Conservation (phyloP, 2,888 invertebrate genomes). For the Pristionchus arcanus region DNA sequence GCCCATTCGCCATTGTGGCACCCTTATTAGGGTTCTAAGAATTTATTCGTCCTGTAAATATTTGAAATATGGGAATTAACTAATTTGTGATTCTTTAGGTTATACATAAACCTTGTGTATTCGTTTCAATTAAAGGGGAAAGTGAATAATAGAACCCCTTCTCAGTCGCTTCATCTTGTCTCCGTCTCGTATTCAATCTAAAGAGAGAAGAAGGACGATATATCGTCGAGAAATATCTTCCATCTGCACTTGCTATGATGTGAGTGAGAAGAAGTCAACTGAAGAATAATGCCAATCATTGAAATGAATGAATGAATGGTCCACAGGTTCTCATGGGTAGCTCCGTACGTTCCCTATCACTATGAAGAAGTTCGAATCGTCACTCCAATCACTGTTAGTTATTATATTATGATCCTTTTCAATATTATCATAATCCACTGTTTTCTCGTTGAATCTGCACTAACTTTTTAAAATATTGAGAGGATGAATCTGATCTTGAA, state of each 20-base stretch:
- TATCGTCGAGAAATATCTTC: slow-evolving; percentile 75
- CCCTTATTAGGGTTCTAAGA: too few species aligned
- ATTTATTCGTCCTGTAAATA: too few species aligned
- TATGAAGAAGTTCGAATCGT: slow-evolving; percentile 79
- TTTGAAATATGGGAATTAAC: too few species aligned
- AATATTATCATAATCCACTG: too few species aligned
- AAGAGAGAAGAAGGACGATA: slow-evolving; percentile 76
- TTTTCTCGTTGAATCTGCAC: too few species aligned
- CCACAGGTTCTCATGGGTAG: slow-evolving; percentile 69
- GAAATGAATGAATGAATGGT: too few species aligned
- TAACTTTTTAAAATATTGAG: too few species aligned
- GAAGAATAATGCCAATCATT: background rate
- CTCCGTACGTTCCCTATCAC: slow-evolving; percentile 78
- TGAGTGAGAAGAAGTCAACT: slow-evolving; percentile 59
- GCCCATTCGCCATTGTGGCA: too few species aligned
- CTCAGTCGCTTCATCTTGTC: slow-evolving; percentile 76
- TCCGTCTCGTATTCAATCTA: slow-evolving; percentile 71
- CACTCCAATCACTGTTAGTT: slow-evolving; percentile 77
- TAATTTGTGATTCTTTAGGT: too few species aligned
- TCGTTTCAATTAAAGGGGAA: too few species aligned
- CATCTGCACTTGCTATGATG: slow-evolving; percentile 76
- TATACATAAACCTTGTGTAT: too few species aligned
- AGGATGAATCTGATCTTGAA: slow-evolving; percentile 47
- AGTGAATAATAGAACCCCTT: background rate
- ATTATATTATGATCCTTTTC: too few species aligned